Evolutionary conservation across 2,888 invertebrate genomes (phyloP).

Genomic region (Ditylenchus weischeri): DNA sequence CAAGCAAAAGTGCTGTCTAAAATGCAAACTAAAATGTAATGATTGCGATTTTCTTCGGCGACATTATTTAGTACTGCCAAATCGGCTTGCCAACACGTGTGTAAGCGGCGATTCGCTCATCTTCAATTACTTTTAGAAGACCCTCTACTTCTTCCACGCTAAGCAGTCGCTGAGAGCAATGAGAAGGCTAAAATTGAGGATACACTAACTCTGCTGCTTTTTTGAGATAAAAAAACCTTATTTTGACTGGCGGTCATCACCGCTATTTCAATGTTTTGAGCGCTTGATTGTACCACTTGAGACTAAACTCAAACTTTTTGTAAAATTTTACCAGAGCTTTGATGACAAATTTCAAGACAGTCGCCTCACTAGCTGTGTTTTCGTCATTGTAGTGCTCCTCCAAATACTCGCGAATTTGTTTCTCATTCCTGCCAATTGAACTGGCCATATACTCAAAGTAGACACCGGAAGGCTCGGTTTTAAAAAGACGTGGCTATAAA

Average conservation of each 20-base stretch:
- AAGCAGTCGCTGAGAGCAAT: conserved; percentile 73
- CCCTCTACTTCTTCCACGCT: conserved; percentile 85
- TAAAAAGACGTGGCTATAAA: conserved; percentile 75
- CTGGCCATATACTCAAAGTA: conserved; percentile 99
- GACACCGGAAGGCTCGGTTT: conserved; percentile 98
- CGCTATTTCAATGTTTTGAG: conserved; percentile 96
- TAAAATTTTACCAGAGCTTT: conserved; percentile 61
- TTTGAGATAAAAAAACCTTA: conserved; percentile 31
- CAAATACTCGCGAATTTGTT: conserved; percentile 91
- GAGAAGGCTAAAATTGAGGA: conserved; percentile 37
- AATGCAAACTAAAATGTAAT: no score
- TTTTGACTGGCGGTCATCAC: conserved; percentile 71
- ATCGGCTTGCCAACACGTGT: no score
- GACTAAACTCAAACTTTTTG: conserved; percentile 20
- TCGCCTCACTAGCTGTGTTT: conserved; percentile 64
- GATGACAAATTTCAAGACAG: conserved; percentile 83
- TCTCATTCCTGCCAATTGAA: conserved; percentile 95
- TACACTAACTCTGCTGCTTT: neutral
- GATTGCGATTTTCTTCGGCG: no score
- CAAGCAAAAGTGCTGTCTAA: no score
- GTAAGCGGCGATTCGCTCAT: conserved; percentile 76
- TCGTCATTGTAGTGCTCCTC: conserved; percentile 92
- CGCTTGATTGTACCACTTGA: conserved; percentile 90
- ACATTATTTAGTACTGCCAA: no score
- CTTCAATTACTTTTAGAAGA: conserved; percentile 90